phyloP scores from a whole-genome alignment of 2,888 invertebrate genomes.

The Nowickia ferox region DNA sequence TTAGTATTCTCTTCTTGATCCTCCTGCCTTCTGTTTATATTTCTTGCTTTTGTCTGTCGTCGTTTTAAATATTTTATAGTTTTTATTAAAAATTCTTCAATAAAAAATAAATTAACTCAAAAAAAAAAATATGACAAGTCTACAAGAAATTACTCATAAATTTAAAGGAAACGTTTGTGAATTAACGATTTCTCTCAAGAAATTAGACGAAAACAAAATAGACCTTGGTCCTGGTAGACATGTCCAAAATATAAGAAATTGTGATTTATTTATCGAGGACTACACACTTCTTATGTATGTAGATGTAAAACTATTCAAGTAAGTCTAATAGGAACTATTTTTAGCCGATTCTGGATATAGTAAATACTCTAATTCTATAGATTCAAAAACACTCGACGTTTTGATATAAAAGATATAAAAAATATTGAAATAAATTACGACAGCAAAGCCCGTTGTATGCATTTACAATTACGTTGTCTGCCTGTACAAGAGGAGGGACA shows the following conservation, averaged over 20 bases:
- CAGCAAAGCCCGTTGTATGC: slow-evolving; percentile 73
- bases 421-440: slow-evolving; percentile 77
- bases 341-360: neutral
- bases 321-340: neutral
- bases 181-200: slow-evolving; percentile 53
- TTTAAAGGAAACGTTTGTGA: slow-evolving; percentile 69
- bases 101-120: neutral
- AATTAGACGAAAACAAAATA: neutral
- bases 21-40: neutral
- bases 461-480: slow-evolving; percentile 77
- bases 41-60: neutral
- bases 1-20: neutral
- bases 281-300: slow-evolving; percentile 79
- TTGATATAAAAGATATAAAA: slow-evolving; percentile 79
- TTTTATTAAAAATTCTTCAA: neutral
- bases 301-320: slow-evolving; percentile 75
- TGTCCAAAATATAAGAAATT: slow-evolving; percentile 78
- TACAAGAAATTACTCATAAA: slow-evolving; percentile 57
- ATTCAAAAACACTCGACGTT: slow-evolving; percentile 77
- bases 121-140: slow-evolving; percentile 66
- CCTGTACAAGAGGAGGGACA: slow-evolving; percentile 72
- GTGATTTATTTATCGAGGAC: slow-evolving; percentile 81
- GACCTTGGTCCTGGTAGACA: slow-evolving; percentile 67
- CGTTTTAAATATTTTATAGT: slow-evolving; percentile 13
- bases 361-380: slow-evolving; percentile 68